phyloP scores from a whole-genome alignment of 2,888 invertebrate species.

The Lathronympha strigana region DNA sequence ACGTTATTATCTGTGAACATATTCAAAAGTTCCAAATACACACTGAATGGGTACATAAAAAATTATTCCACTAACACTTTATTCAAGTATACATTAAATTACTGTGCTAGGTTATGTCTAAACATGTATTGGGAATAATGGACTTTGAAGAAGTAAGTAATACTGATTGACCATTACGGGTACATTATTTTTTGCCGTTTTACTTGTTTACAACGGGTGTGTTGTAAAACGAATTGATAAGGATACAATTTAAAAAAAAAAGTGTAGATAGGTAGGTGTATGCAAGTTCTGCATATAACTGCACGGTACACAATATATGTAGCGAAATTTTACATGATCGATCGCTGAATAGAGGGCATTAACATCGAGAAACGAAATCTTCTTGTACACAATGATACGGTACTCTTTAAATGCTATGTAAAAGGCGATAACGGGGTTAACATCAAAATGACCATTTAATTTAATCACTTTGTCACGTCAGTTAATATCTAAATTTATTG shows the following conservation, averaged over 20 bases:
- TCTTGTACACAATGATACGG: conserved; percentile 3
- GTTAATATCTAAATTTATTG: conserved; percentile 54
- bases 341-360: conserved; percentile 30
- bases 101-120: conserved; percentile 6
- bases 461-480: conserved; percentile 64
- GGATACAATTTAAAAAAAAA: neutral
- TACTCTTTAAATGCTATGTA: neutral
- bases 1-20: conserved; percentile 67
- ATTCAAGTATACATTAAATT: neutral
- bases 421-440: conserved; percentile 24
- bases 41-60: neutral
- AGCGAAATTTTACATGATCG: conserved; percentile 33
- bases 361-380: conserved; percentile 27
- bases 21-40: conserved; percentile 42
- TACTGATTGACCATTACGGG: neutral
- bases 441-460: conserved; percentile 46
- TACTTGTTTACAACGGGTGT: conserved; percentile 1
- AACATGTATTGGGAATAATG: neutral
- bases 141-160: neutral
- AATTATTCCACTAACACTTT: neutral
- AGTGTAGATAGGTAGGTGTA: neutral
- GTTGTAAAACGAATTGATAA: neutral
- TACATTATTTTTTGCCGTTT: neutral
- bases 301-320: conserved; percentile 8
- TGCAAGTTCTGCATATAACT: neutral